Evolutionary conservation across 2,888 invertebrate genomes (phyloP).

Genomic region (Mamestra brassicae): DNA sequence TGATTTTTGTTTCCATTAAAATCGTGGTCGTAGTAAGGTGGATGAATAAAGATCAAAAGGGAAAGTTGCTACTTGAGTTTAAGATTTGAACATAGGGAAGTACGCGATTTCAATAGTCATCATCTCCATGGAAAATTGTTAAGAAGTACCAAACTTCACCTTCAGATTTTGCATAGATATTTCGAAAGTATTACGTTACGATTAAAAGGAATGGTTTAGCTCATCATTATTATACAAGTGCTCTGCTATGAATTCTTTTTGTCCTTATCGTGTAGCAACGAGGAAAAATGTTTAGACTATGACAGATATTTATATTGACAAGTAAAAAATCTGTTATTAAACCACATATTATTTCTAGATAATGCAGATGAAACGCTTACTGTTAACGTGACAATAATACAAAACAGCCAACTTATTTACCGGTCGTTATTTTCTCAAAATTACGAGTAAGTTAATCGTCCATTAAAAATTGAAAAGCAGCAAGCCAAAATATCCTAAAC

Average conservation of each 20-base stretch:
- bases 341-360: not conserved
- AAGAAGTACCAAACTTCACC: not conserved
- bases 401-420: not conserved
- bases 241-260: constrained; percentile 16
- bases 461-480: constrained; percentile 21
- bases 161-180: not conserved
- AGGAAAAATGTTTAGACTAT: not conserved
- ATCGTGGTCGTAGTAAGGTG: not conserved
- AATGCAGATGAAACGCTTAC: no score
- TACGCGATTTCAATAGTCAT: not conserved
- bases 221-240: constrained; percentile 18
- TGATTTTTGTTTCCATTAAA: constrained; percentile 5
- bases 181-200: not conserved
- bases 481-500: constrained; percentile 54
- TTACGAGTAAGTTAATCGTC: not conserved
- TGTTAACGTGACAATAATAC: no score
- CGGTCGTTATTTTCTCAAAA: not conserved
- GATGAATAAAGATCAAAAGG: constrained; percentile 6
- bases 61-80: not conserved
- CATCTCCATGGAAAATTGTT: not conserved
- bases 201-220: not conserved
- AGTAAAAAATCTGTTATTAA: no score
- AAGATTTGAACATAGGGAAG: no score
- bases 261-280: not conserved
- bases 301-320: not conserved